phyloP scores from a whole-genome alignment of 2,888 invertebrate genomes.

The Liodrosophila aerea region DNA sequence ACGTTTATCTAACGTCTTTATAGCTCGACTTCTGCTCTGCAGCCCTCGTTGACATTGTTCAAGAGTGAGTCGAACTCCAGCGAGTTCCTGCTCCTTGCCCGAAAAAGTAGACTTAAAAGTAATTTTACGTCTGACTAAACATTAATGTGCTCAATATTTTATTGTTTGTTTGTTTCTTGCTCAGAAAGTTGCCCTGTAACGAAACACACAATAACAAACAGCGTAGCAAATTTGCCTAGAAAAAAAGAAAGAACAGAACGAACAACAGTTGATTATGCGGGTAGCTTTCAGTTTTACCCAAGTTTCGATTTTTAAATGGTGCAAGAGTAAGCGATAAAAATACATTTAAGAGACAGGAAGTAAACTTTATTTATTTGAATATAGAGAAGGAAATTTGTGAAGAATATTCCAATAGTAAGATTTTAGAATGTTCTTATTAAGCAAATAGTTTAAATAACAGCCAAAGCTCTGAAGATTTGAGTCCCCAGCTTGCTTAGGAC shows the following conservation, averaged over 20 bases:
- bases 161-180: slow-evolving; percentile 80
- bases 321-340: slow-evolving; percentile 6
- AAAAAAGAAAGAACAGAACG: slow-evolving; percentile 17
- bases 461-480: no score
- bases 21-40: slow-evolving; percentile 30
- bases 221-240: slow-evolving; percentile 23
- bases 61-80: slow-evolving; percentile 52
- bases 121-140: slow-evolving; percentile 83
- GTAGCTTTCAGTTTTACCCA: slow-evolving; percentile 40
- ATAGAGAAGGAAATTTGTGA: no score
- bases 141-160: slow-evolving; percentile 83
- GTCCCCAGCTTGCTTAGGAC: no score
- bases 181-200: slow-evolving; percentile 16
- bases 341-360: slow-evolving; percentile 82
- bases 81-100: slow-evolving; percentile 20
- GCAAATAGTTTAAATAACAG: no score
- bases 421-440: no score
- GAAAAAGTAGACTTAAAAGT: slow-evolving; percentile 81
- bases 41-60: slow-evolving; percentile 69
- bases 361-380: slow-evolving; percentile 57
- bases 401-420: no score
- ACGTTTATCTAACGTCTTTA: slow-evolving; percentile 75
- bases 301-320: slow-evolving; percentile 46
- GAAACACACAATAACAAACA: slow-evolving; percentile 41
- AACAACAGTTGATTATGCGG: slow-evolving; percentile 64